Percentiles rank a stretch among this genome's conserved stretches.
These are phyloP conservation scores for Antechinus stuartii DNA, from an alignment of 2,113 vertebrate species.

Conservation along the genomic window DNA sequence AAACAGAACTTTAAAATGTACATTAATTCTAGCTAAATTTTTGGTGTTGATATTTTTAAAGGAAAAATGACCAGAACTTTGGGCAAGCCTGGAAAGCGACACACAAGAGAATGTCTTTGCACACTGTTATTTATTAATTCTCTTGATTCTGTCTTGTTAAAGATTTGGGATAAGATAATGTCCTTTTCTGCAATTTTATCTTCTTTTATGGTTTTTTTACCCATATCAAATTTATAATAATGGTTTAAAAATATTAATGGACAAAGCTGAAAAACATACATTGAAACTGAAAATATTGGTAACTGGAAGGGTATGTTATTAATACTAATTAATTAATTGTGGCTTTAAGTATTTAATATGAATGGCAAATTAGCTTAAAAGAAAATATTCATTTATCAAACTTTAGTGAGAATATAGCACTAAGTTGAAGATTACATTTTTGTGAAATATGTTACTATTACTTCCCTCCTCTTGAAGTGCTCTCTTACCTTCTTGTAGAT, in stretches of 20 bases:
- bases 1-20: background rate
- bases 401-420: background rate
- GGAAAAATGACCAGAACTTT: background rate
- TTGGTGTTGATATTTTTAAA: background rate
- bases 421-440: conserved; percentile 1
- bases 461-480: background rate
- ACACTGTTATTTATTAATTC: background rate
- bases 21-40: background rate
- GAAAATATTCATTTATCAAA: background rate
- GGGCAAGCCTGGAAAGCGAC: background rate
- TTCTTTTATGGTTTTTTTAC: background rate
- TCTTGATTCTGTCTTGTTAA: background rate
- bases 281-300: background rate
- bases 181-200: background rate
- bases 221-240: background rate
- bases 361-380: background rate
- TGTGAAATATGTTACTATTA: background rate
- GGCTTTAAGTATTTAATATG: background rate
- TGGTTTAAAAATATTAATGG: background rate
- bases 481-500: background rate
- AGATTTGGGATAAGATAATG: background rate
- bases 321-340: background rate
- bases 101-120: background rate
- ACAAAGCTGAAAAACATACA: conserved; percentile 42
- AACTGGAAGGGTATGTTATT: background rate